Conservation (phyloP, 2,888 invertebrate genomes). For the Cataglyphis rosenhaueri region DNA sequence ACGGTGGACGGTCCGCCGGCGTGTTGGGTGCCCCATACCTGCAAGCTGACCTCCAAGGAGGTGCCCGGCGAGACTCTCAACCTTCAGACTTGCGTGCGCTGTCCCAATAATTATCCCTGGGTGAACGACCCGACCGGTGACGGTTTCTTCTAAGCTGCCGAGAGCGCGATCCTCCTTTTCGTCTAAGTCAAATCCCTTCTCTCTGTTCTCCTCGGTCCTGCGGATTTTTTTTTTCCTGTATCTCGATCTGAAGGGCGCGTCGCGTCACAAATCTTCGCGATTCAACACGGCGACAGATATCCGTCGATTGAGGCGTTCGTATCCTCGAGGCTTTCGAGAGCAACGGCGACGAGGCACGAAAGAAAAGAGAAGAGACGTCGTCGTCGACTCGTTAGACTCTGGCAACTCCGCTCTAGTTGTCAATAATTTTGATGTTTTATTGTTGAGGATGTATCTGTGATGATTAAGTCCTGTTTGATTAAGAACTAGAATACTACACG, state of each 20-base stretch:
- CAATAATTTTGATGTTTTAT: constrained; percentile 35
- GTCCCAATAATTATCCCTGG: constrained; percentile 98
- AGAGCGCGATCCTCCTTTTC: constrained; percentile 64
- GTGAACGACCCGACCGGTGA: constrained; percentile 96
- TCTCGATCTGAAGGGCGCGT: background rate
- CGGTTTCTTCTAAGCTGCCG: constrained; percentile 92
- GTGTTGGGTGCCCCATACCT: constrained; percentile 96
- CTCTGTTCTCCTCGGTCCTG: constrained; percentile 45
- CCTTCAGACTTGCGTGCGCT: constrained; percentile 96
- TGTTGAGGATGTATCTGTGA: constrained; percentile 50
- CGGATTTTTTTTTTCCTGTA: constrained; percentile 19
- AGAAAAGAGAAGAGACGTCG: constrained; percentile 25
- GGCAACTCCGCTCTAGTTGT: constrained; percentile 25
- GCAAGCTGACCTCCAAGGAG: constrained; percentile 96
- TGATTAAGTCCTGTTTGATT: constrained; percentile 40
- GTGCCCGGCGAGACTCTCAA: constrained; percentile 97
- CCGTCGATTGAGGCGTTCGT: constrained; percentile 2
- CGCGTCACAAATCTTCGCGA: constrained; percentile 5
- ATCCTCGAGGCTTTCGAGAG: constrained; percentile 28
- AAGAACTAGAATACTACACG: background rate
- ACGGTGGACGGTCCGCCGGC: constrained; percentile 93
- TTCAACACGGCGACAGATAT: background rate
- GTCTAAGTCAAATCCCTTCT: constrained; percentile 67
- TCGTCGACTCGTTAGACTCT: constrained; percentile 22
- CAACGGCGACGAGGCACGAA: background rate